Conservation (phyloP, 53 echinoderm and acorn worm genomes). For the Hippasteria phrygiana region DNA sequence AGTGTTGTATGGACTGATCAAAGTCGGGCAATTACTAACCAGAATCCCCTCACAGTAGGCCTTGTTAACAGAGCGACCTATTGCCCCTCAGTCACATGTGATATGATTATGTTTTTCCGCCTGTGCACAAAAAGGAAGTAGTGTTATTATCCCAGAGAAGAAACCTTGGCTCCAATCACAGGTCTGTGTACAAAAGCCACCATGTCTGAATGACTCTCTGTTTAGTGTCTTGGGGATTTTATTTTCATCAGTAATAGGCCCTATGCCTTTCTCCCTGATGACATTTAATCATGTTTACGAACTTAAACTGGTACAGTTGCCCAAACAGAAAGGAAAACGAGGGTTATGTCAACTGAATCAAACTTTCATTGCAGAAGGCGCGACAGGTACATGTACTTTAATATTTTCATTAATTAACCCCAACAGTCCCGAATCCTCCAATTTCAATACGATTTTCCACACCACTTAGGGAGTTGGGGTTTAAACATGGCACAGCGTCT, state of each 20-base stretch:
- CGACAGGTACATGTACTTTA: neutral
- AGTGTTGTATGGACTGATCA: neutral
- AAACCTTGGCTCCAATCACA: neutral
- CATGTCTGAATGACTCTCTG: neutral
- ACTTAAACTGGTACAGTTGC: neutral
- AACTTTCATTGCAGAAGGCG: neutral
- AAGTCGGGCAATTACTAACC: neutral
- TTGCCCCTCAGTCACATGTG: conserved; percentile 4
- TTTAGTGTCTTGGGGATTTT: neutral
- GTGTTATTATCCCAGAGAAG: conserved; percentile 15
- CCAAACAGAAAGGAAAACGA: neutral
- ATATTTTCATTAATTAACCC: too few relatives aligned
- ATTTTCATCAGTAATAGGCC: neutral
- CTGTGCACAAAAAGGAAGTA: conserved; percentile 18
- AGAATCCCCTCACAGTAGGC: neutral
- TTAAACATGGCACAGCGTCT: neutral
- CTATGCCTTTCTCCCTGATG: neutral
- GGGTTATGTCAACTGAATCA: neutral
- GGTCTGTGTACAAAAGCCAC: neutral
- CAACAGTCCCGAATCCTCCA: too few relatives aligned
- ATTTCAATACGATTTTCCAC: too few relatives aligned
- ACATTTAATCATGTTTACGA: neutral
- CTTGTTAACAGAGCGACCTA: neutral
- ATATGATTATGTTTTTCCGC: conserved; percentile 50
- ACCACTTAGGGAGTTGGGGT: too few relatives aligned